Evolutionary conservation across 2,888 invertebrate species (phyloP).

Genomic region (Drosophila hamatofila): DNA sequence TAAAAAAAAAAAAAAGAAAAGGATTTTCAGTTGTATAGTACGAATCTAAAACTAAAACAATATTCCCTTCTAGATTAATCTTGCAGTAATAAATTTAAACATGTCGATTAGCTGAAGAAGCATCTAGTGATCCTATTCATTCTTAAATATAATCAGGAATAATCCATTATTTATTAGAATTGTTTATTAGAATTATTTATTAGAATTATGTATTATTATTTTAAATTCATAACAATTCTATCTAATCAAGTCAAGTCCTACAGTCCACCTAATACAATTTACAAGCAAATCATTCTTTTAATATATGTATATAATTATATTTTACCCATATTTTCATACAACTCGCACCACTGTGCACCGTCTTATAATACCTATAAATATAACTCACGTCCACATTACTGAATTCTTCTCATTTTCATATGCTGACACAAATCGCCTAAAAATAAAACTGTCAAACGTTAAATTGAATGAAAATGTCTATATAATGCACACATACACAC

Average conservation of each 20-base stretch:
- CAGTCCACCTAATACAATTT: neutral
- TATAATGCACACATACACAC: neutral
- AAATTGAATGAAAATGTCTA: conserved; percentile 28
- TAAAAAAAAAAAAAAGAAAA: too few species aligned
- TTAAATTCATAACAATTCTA: too few species aligned
- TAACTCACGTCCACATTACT: conserved; percentile 1
- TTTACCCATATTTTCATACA: neutral
- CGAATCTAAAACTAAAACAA: too few species aligned
- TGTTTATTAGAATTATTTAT: too few species aligned
- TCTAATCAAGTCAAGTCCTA: neutral
- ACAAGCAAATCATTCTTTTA: neutral
- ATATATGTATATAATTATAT: neutral
- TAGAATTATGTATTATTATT: too few species aligned
- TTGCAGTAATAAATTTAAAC: too few species aligned
- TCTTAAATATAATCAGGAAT: neutral
- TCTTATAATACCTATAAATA: conserved; percentile 1
- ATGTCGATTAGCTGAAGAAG: too few species aligned
- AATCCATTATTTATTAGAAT: too few species aligned
- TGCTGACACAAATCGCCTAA: conserved; percentile 35
- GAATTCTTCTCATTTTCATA: conserved; percentile 31
- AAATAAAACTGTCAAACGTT: conserved; percentile 66
- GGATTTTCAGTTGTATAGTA: too few species aligned
- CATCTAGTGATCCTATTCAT: too few species aligned
- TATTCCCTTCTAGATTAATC: too few species aligned
- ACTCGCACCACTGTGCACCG: conserved; percentile 21